phyloP scores from a whole-genome alignment of 2,113 vertebrate genomes.

The Etheostoma cragini region DNA sequence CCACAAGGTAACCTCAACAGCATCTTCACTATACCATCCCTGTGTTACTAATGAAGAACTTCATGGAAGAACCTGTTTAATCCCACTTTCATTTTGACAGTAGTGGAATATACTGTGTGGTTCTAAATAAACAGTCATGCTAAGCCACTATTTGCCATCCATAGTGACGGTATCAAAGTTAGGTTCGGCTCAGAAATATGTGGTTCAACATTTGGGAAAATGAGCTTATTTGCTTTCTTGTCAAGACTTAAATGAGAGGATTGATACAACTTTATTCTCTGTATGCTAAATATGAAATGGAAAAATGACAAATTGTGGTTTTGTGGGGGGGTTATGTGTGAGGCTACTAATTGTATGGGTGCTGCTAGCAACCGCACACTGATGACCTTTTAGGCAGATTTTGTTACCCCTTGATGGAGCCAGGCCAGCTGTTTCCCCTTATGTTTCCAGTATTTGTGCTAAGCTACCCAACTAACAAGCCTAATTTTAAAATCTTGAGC shows the following conservation, averaged over 20 bases:
- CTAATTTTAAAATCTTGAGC: background rate
- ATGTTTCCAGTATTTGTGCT: background rate
- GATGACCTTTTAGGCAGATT: background rate
- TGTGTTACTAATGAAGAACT: conserved; percentile 1
- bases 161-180: background rate
- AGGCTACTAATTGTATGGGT: background rate
- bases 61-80: background rate
- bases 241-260: conserved; percentile 8
- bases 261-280: background rate
- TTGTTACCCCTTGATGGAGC: background rate
- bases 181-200: conserved; percentile 4
- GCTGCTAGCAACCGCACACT: background rate
- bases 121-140: background rate
- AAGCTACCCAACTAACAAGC: background rate
- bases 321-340: background rate
- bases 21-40: background rate
- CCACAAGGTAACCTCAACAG: conserved; percentile 79
- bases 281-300: too few species aligned
- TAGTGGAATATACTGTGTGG: background rate
- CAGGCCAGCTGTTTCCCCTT: background rate
- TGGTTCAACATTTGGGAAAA: background rate
- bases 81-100: background rate
- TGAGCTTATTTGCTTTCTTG: background rate
- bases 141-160: conserved; percentile 2
- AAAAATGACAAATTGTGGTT: too few species aligned